A percentile compares a stretch with the other conserved stretches of the same genome.
Conservation (phyloP, 2,888 invertebrate species). For the Parasteatoda lunata region DNA sequence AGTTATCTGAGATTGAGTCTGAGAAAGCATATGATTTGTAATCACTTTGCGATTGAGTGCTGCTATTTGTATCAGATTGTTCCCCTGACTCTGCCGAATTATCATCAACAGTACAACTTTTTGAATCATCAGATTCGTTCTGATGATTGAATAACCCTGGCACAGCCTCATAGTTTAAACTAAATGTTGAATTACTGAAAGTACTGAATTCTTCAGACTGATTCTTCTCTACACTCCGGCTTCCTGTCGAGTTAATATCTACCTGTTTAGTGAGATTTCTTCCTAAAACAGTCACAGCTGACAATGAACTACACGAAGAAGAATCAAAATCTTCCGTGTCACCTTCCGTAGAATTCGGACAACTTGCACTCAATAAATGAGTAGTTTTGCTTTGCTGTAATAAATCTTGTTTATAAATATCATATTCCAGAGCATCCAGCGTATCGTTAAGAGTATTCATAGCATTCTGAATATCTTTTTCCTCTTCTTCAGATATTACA, state of each 20-base stretch:
- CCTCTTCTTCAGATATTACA: constrained; percentile 45
- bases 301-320: constrained; percentile 57
- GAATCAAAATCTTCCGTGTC: constrained; percentile 59
- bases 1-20: neutral
- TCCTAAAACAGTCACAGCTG: constrained; percentile 51
- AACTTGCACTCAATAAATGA: constrained; percentile 17
- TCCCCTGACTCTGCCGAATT: neutral
- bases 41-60: neutral
- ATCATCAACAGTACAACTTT: neutral
- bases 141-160: constrained; percentile 32
- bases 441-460: constrained; percentile 62
- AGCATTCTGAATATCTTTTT: constrained; percentile 55
- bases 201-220: constrained; percentile 56
- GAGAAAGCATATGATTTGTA: neutral
- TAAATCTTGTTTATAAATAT: constrained; percentile 60
- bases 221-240: constrained; percentile 44
- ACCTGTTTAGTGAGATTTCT: constrained; percentile 16
- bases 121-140: neutral
- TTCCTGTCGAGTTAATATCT: constrained; percentile 36
- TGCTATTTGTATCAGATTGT: neutral
- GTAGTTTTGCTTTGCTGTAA: constrained; percentile 23
- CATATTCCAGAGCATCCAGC: constrained; percentile 53
- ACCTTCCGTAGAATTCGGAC: constrained; percentile 39
- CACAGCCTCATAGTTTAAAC: constrained; percentile 12
- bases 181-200: constrained; percentile 53